Conservation (phyloP, 2,888 invertebrate genomes). For the Listrodromus nycthemerus region DNA sequence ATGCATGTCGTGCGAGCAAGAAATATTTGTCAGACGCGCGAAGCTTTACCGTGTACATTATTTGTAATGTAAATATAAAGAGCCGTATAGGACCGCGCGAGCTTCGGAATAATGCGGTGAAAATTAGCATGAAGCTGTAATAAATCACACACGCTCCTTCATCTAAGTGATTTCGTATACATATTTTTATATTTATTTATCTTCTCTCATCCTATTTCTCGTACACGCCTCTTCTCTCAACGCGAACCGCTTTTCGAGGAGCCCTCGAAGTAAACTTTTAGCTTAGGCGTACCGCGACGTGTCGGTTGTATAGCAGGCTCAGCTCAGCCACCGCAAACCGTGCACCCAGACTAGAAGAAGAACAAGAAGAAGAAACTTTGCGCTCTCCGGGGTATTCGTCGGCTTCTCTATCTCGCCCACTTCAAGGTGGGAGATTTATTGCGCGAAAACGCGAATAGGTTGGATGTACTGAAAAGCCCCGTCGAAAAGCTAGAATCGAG, state of each 20-base stretch:
- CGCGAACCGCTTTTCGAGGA: conserved; percentile 33
- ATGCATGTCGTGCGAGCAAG: too few species aligned
- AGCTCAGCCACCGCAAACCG: neutral
- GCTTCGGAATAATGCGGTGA: conserved; percentile 41
- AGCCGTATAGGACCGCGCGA: conserved; percentile 10
- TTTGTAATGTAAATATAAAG: conserved; percentile 9
- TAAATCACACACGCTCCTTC: conserved; percentile 47
- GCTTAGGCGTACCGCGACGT: conserved; percentile 48
- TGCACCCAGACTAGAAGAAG: conserved; percentile 20
- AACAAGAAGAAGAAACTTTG: conserved; percentile 61
- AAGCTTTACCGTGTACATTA: neutral
- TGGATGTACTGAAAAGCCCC: conserved; percentile 63
- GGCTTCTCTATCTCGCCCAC: conserved; percentile 17
- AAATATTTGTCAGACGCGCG: too few species aligned
- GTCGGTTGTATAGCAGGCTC: conserved; percentile 9
- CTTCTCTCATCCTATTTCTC: neutral
- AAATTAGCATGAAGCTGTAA: conserved; percentile 57
- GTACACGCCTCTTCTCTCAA: conserved; percentile 14
- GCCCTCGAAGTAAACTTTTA: conserved; percentile 56
- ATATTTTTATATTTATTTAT: neutral
- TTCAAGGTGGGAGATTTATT: conserved; percentile 62
- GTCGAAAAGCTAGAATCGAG: conserved; percentile 48
- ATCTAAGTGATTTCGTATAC: conserved; percentile 41
- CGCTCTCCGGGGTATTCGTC: conserved; percentile 51
- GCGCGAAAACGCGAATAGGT: conserved; percentile 64